Evolutionary conservation across 2,113 vertebrate species (phyloP).

Genomic region (Pelodiscus sinensis): DNA sequence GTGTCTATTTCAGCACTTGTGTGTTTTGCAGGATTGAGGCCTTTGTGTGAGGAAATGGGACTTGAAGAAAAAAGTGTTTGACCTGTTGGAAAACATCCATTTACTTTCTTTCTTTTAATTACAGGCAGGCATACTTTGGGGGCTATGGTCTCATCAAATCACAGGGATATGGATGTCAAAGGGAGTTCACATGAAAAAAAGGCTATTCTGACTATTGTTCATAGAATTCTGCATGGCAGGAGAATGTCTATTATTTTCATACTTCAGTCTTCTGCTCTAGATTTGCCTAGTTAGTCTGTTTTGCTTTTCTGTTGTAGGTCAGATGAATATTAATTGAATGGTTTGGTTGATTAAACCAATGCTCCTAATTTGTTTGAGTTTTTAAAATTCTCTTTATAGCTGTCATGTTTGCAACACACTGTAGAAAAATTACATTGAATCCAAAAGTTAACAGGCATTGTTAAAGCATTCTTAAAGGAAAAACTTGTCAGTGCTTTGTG

Average conservation of each 20-base stretch:
- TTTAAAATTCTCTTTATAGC: background rate
- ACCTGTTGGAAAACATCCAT: background rate
- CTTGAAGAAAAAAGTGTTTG: background rate
- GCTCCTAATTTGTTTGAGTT: background rate
- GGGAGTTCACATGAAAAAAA: background rate
- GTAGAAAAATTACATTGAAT: background rate
- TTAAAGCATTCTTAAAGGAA: background rate
- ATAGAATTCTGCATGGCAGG: background rate
- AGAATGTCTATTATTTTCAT: background rate
- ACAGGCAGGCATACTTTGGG: accelerated
- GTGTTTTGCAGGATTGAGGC: background rate
- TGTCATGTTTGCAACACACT: background rate
- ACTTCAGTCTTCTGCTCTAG: background rate
- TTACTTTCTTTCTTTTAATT: background rate
- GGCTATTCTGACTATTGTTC: background rate
- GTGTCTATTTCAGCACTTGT: background rate
- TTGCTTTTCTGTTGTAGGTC: background rate
- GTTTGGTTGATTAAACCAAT: background rate
- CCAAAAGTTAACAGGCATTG: too few relatives aligned
- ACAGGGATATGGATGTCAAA: background rate
- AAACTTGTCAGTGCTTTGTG: background rate
- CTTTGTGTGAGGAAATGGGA: background rate
- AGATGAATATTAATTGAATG: accelerated
- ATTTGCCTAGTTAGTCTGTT: background rate
- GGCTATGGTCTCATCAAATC: accelerated